These are phyloP conservation scores for Holothuria glaberrima DNA, from an alignment of 35 echinoderm and acorn worm genomes.

Conservation along the genomic window DNA sequence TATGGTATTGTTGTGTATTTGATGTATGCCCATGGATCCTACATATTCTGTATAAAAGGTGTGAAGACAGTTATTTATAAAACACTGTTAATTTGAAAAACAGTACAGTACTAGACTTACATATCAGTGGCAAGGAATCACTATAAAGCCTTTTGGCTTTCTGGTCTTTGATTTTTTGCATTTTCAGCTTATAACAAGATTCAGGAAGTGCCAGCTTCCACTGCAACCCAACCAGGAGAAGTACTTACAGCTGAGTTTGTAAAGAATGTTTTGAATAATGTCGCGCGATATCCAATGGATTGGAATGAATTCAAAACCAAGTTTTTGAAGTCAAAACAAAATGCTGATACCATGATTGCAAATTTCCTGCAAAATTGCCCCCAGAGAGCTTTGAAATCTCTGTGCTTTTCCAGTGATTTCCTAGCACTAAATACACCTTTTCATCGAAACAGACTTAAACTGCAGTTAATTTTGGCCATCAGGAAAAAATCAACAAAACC, in stretches of 20 bases:
- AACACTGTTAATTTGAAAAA: too few relatives aligned
- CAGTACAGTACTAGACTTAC: too few relatives aligned
- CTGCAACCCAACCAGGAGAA: not conserved
- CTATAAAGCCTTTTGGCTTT: too few relatives aligned
- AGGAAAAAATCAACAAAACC: not conserved
- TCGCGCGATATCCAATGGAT: conserved; percentile 10
- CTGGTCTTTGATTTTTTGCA: too few relatives aligned
- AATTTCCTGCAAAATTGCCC: not conserved
- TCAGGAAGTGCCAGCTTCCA: too few relatives aligned
- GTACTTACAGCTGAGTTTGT: conserved; percentile 3
- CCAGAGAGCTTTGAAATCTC: not conserved
- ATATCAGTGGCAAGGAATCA: too few relatives aligned
- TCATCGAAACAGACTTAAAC: conserved; percentile 29
- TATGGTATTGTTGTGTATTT: too few relatives aligned
- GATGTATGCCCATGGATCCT: too few relatives aligned
- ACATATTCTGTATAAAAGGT: too few relatives aligned
- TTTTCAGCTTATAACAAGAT: too few relatives aligned
- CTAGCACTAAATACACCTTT: conserved; percentile 14
- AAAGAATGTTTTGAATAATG: not conserved
- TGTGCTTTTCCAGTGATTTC: conserved; percentile 37
- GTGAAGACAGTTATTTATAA: too few relatives aligned
- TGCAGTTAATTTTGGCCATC: conserved; percentile 7
- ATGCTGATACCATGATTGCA: conserved; percentile 2
- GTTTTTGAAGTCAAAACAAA: not conserved
- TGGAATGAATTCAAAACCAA: conserved; percentile 40